Base-by-base conservation (phyloP, 2,888 invertebrate genomes). In the Scaptomyza caliginosa region DNA sequence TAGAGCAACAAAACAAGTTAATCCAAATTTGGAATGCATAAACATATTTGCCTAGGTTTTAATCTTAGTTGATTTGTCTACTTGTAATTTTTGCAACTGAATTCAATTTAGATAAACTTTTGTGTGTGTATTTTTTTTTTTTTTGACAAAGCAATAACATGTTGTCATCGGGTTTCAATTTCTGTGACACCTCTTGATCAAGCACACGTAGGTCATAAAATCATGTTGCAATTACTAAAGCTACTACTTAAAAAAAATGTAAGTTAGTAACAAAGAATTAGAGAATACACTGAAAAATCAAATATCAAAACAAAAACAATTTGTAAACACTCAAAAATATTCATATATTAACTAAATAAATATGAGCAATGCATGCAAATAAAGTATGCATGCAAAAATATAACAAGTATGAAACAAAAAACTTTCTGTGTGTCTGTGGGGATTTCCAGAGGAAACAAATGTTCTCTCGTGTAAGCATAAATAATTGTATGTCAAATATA, bases 401-500 rank as follows among this genome's bases (percentile, higher is more conserved):
- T 51, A 52, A 42, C 19, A 26, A 54, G 8, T 39, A 56, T 42
- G 32, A 52, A 59, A 45, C 5, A 21, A 51, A 26, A 26, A 26
- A 36, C 50, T 10, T 8, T 13, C 13, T 42, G 24, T 28, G 32
- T 13, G 7, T 13, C 13, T 26, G 21, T 26, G 39, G 58, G 57
- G 48, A 40, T 49, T 19, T 28, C 19, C 8, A 46, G 17, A 8
- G 16, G 17, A 11, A 51, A 40, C 8, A 23, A 62, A 21, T 19
- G 49, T 38, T 70, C 55, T 70, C 55, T 63, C 74, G 67, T 82
- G 77, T 59, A 58, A 65, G 74, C 76, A 84, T 84, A 66, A 78
- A 76, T 84, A 76, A 81, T 81, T 84, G 67, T 58, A 79, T 79
- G 74, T 81, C 78, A 76, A 50, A 76, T 81, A 78, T 78, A 71